Evolutionary conservation across 2,113 vertebrate species (phyloP), one percentile per base, ranked within the genome.

Genomic region (Paradisaea rubra): DNA sequence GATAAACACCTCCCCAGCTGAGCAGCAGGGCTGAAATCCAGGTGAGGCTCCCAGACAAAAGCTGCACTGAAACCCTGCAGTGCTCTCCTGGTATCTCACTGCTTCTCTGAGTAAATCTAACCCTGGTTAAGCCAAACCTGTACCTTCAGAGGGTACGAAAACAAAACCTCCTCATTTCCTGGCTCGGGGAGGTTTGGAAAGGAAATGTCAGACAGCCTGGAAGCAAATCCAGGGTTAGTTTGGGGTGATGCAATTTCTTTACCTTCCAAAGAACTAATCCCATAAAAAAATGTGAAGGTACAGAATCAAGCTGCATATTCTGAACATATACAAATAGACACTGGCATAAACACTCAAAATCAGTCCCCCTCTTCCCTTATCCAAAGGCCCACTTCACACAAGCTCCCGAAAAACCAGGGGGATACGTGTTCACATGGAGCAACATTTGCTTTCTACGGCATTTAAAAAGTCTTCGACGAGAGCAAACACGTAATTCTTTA

Each of bases 401-500:
- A 61, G 35, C 77, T 42, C 45, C 77, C 5, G 15, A 53, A 44
- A 64, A 76, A 66, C 10, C 72, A 28, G n/a, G 47, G 59, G 50
- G 68, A 70, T 12, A 10, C n/a, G 4, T 0, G 19, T 6, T 56
- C 74, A 17, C 9, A 13, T 0, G 31, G 63, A 66, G 77, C 60
- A 88, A 68, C 74, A 41, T 77, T 88, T 83, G 72, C 77, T 92
- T 88, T 80, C 92, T 2, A 86, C 12, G 6, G 88, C 86, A 86
- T 95, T 92, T 91, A 6, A 54, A 28, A 86, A 91, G 56, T 64
- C 71, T 71, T 56, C 23, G 0, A 45, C 35, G 59, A 86, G 77
- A 93, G 83, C 83, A 83, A 90, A 83, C 91, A 74, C 70, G 7
- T 22, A 72, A 93, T 86, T 94, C 86, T 95, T 91, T 78, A 92